Evolutionary conservation across 1,140 invertebrate species (phyloP).

Genomic region (Drosophila fuyamai): DNA sequence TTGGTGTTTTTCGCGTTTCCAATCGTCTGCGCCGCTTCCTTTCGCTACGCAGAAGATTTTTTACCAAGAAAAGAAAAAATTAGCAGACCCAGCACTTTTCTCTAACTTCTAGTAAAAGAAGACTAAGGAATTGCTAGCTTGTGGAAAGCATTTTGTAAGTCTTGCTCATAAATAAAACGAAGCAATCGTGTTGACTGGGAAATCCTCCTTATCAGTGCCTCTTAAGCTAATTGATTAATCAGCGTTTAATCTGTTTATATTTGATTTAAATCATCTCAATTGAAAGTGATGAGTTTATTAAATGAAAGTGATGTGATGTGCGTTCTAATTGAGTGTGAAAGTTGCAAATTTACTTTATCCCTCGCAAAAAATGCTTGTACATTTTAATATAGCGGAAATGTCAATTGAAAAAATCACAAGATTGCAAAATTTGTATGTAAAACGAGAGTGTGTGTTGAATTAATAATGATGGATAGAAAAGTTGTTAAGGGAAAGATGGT

Average conservation of each 20-base stretch:
- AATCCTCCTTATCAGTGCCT: conserved; percentile 50
- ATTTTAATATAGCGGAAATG: conserved; percentile 48
- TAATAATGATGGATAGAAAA: conserved; percentile 24
- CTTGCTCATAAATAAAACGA: conserved; percentile 17
- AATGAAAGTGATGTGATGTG: conserved; percentile 27
- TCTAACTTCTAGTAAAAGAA: conserved; percentile 29
- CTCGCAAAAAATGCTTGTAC: background rate
- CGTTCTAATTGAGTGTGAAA: conserved; percentile 18
- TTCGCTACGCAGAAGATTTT: conserved; percentile 62
- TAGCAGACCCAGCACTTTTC: conserved; percentile 33
- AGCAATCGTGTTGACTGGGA: background rate
- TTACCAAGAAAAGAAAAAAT: conserved; percentile 24
- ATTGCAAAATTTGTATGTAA: conserved; percentile 15
- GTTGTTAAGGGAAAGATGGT: background rate
- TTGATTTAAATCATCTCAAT: conserved; percentile 25
- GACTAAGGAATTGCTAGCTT: conserved; percentile 22
- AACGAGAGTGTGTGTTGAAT: conserved; percentile 22
- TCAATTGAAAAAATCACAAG: conserved; percentile 51
- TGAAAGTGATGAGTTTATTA: conserved; percentile 45
- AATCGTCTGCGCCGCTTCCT: conserved; percentile 27
- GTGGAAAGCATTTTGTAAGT: conserved; percentile 27
- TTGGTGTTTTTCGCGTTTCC: conserved; percentile 6
- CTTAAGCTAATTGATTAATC: conserved; percentile 57
- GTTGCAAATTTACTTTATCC: conserved; percentile 14
- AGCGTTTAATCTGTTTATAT: conserved; percentile 26